phyloP scores from a whole-genome alignment of 2,888 invertebrate genomes.

The Nysson spinosus region DNA sequence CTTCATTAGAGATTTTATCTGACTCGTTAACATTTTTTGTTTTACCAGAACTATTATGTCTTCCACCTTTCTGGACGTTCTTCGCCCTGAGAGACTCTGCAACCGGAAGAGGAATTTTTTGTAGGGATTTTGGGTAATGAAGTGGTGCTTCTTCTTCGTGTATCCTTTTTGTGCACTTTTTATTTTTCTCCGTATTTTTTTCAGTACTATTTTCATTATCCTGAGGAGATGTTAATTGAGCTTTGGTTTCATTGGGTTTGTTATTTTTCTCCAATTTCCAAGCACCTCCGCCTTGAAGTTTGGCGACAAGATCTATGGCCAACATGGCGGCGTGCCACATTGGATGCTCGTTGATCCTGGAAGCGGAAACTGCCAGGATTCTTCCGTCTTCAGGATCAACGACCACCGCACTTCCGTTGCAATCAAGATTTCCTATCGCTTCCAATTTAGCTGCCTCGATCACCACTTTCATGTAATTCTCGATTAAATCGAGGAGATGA shows the following conservation, averaged over 20 bases:
- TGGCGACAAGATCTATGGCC: conserved; percentile 90
- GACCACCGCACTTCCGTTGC: conserved; percentile 81
- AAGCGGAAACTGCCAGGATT: conserved; percentile 84
- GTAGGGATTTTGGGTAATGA: conserved; percentile 62
- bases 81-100: conserved; percentile 21
- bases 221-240: background rate
- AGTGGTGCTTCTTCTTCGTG: conserved; percentile 59
- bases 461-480: conserved; percentile 80
- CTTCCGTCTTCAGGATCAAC: conserved; percentile 85
- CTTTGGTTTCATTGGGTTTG: conserved; percentile 13
- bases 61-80: conserved; percentile 29
- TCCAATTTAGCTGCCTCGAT: conserved; percentile 78
- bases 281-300: conserved; percentile 88
- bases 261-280: conserved; percentile 78
- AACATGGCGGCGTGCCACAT: conserved; percentile 91
- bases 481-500: conserved; percentile 80
- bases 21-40: background rate
- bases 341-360: conserved; percentile 82
- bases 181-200: background rate
- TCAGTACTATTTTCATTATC: background rate
- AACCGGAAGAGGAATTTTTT: conserved; percentile 49
- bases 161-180: conserved; percentile 57
- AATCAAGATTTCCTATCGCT: conserved; percentile 63
- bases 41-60: conserved; percentile 38
- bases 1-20: conserved; percentile 21